A percentile compares a stretch with the other conserved stretches of the same genome.
Conservation (phyloP, 2,797 vertebrate genomes). For the Myiotriccus ornatus region DNA sequence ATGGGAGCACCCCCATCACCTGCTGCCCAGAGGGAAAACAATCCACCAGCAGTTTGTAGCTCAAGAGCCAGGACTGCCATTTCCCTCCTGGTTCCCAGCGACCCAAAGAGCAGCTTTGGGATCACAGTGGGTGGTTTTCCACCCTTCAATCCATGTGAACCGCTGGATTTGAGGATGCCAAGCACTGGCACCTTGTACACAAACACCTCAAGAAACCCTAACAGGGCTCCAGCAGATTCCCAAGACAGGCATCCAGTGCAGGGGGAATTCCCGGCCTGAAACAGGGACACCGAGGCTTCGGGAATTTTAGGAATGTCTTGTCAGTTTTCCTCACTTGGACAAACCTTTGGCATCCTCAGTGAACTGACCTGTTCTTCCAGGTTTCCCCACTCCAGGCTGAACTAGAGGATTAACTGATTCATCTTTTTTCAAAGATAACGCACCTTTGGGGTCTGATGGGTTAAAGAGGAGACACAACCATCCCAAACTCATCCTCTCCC, state of each 20-base stretch:
- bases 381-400: not conserved
- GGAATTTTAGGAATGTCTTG: not conserved
- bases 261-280: not conserved
- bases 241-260: not conserved
- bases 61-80: not conserved
- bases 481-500: not conserved
- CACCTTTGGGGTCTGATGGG: not conserved
- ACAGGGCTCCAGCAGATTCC: not conserved
- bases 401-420: not conserved
- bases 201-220: not conserved
- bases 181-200: not conserved
- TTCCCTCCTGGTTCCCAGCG: not conserved
- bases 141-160: not conserved
- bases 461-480: not conserved
- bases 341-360: not conserved
- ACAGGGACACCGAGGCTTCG: not conserved
- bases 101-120: not conserved
- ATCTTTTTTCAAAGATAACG: not conserved
- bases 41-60: not conserved
- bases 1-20: not conserved
- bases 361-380: not conserved
- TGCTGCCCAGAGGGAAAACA: not conserved
- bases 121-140: accelerated
- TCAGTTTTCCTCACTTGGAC: not conserved
- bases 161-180: not conserved